Percentiles rank a stretch among this genome's conserved stretches.
Conservation (phyloP, 2,797 vertebrate genomes). For the Typhlichthys eigenmanni region DNA sequence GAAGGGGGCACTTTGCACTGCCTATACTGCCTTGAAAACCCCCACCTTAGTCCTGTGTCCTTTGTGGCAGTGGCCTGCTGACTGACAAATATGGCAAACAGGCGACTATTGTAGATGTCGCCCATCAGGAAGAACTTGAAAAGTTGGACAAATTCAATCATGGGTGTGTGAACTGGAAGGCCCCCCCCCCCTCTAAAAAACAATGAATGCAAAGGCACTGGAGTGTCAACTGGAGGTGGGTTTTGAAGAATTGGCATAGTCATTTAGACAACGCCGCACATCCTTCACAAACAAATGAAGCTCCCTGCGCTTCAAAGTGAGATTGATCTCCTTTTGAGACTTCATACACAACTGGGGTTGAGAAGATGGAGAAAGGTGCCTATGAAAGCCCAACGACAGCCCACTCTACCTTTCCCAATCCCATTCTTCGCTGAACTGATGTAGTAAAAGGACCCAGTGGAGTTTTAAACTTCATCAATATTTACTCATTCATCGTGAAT, state of each 20-base stretch:
- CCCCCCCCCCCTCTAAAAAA: constrained; percentile 41
- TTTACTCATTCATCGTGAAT: constrained; percentile 80
- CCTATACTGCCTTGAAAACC: too few relatives aligned
- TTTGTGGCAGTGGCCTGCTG: not conserved
- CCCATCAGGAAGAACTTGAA: constrained; percentile 41
- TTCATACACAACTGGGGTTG: constrained; percentile 78
- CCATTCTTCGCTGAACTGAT: constrained; percentile 67
- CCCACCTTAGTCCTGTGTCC: too few relatives aligned
- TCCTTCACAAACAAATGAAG: constrained; percentile 84
- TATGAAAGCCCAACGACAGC: constrained; percentile 64
- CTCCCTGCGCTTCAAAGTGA: constrained; percentile 82
- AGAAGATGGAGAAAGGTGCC: constrained; percentile 83
- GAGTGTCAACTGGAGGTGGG: constrained; percentile 72
- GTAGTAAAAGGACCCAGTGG: constrained; percentile 63
- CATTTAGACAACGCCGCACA: constrained; percentile 78
- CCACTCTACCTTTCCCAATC: constrained; percentile 31
- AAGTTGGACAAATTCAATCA: constrained; percentile 58
- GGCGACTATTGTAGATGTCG: constrained; percentile 34
- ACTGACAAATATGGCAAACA: constrained; percentile 50
- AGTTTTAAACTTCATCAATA: constrained; percentile 84
- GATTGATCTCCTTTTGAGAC: constrained; percentile 85
- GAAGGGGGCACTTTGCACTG: too few relatives aligned
- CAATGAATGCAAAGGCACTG: constrained; percentile 68
- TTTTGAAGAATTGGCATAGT: constrained; percentile 82
- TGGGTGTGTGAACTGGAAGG: constrained; percentile 58